Evolutionary conservation across 2,113 vertebrate species (phyloP), one percentile per base, ranked within the genome.

Genomic region (Tachysurus fulvidraco): DNA sequence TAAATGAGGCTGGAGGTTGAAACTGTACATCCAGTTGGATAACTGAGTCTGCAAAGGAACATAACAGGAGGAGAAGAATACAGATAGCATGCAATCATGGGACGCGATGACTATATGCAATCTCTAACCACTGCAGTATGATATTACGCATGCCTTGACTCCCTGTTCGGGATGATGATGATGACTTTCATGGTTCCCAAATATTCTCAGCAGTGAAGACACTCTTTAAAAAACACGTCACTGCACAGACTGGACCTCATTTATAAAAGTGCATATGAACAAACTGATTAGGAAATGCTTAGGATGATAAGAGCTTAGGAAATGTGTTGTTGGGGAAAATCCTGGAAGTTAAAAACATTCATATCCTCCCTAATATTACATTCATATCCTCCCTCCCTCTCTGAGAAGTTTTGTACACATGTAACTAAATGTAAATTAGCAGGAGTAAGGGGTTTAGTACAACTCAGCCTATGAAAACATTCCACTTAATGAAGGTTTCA

Each of bases 101-200:
- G 81, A 85, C 54, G 71, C n/a, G 76, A 86, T 86, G 84, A 89
- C 80, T 88, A 85, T 87, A 57, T 73, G 28, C 87, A 85, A 84
- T 86, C 86, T 86, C 62, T 11, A 69, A 80, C 89, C 87, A 80
- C 83, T 85, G 64, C 80, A 28, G 64, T 74, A 83, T 90, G 89
- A 92, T 87, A 89, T 78, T 87, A 50, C 76, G 64, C 89, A 92
- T 88, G 89, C 81, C 81, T 78, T 81, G 73, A 69, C 85, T 89
- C 83, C 83, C 89, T 82, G 59, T 94, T 95, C 44, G 5, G 21
- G 0, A 81, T 54, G 59, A 46, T 44, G 23, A 52, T 21, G 78
- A 60, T 14, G 12, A 21, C 50, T 36, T 84, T 73, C 65, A 21
- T 3, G 8, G 17, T 67, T 74, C 83, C 30, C 11, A n/a, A 46